phyloP scores from a whole-genome alignment of 2,113 vertebrate species.

The Oreochromis tanganicae region DNA sequence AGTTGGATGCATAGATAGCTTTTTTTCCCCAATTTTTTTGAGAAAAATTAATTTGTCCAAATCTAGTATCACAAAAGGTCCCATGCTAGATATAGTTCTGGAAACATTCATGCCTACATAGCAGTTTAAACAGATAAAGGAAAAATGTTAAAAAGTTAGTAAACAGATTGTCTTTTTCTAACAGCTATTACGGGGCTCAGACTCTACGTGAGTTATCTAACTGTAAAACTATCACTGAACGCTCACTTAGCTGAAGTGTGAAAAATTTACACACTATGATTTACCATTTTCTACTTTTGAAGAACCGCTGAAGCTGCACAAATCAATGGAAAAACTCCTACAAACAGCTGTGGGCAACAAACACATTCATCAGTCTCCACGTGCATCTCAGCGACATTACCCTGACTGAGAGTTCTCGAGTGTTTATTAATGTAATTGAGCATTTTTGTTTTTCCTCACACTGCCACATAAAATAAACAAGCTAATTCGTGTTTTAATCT shows the following conservation, averaged over 20 bases:
- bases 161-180: not conserved
- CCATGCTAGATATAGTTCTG: not conserved
- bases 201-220: not conserved
- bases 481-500: not conserved
- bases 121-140: not conserved
- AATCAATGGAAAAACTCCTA: not conserved
- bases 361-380: not conserved
- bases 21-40: accelerated
- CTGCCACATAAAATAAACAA: not conserved
- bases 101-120: not conserved
- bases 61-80: not conserved
- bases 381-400: accelerated
- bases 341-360: not conserved
- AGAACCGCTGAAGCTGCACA: not conserved
- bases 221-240: not conserved
- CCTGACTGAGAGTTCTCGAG: not conserved
- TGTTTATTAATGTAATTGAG: not conserved
- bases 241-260: not conserved
- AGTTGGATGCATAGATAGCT: not conserved
- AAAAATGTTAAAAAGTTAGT: not conserved
- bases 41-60: accelerated
- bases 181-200: not conserved
- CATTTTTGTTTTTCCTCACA: not conserved
- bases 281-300: not conserved
- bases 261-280: not conserved